Evolutionary conservation across 2,797 vertebrate genomes (phyloP).

Genomic region (Pyrocephalus nanus): DNA sequence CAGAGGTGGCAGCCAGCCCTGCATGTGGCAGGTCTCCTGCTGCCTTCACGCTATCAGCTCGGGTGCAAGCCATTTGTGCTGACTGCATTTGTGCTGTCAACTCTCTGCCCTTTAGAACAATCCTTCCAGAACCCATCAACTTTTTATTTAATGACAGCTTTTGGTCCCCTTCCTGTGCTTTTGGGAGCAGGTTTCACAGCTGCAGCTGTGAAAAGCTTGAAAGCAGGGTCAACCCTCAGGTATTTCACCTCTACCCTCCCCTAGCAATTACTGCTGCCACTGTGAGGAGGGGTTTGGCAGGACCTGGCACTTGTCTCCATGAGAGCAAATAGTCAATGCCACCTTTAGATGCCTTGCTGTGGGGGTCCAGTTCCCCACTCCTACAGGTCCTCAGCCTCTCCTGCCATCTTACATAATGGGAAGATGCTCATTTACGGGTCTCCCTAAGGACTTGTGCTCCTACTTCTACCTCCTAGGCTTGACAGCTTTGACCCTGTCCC

Average conservation of each 20-base stretch:
- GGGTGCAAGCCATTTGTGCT: background rate
- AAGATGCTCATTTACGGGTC: background rate
- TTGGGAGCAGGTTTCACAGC: background rate
- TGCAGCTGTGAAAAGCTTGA: background rate
- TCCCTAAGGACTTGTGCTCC: background rate
- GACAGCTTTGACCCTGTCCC: background rate
- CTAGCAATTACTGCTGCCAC: background rate
- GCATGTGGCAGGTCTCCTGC: fast-evolving
- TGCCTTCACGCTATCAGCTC: fast-evolving
- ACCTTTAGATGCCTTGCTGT: background rate
- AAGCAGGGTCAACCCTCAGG: background rate
- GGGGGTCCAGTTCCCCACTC: background rate
- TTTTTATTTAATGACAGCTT: background rate
- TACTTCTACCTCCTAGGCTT: background rate
- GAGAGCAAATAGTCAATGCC: background rate
- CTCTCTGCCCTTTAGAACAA: background rate
- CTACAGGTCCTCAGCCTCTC: background rate
- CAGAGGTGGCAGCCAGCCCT: background rate
- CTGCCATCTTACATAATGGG: background rate
- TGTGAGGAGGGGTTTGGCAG: background rate
- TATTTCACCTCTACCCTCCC: background rate
- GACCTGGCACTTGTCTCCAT: background rate
- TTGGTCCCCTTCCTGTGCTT: background rate
- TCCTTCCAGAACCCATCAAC: too few relatives aligned
- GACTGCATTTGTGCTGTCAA: background rate